Conservation (phyloP, 2,888 invertebrate species). For the Cybosia mesomella region DNA sequence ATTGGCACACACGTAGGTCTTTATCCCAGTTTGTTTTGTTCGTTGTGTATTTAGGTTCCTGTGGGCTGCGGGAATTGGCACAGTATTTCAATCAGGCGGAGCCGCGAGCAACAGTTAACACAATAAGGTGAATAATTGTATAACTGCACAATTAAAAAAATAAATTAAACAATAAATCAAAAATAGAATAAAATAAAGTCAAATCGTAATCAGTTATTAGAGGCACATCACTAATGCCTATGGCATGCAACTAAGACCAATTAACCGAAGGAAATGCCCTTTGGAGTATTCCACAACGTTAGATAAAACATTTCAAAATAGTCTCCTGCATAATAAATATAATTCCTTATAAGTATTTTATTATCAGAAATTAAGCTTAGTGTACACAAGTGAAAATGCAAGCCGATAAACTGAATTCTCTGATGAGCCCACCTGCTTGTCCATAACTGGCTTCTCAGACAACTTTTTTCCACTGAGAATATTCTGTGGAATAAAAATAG, state of each 20-base stretch:
- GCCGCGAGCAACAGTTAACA: neutral
- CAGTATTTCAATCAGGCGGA: too few species aligned
- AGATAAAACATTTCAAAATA: slow-evolving; percentile 61
- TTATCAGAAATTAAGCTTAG: slow-evolving; percentile 45
- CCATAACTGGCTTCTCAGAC: slow-evolving; percentile 43
- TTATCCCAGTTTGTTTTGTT: too few species aligned
- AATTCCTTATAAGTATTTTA: slow-evolving; percentile 45
- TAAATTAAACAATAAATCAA: neutral
- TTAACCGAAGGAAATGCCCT: slow-evolving; percentile 66
- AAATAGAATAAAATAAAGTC: neutral
- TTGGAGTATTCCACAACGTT: slow-evolving; percentile 62
- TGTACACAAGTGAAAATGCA: slow-evolving; percentile 33
- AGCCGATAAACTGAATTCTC: slow-evolving; percentile 29
- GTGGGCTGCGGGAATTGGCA: too few species aligned
- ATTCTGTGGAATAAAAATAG: slow-evolving; percentile 46
- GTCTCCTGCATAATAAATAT: slow-evolving; percentile 44
- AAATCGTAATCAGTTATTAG: slow-evolving; percentile 3
- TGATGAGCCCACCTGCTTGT: slow-evolving; percentile 44
- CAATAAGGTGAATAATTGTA: neutral
- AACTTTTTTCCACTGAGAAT: slow-evolving; percentile 42
- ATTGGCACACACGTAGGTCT: neutral
- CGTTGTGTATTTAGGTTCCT: too few species aligned
- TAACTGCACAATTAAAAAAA: neutral
- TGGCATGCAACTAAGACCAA: slow-evolving; percentile 57
- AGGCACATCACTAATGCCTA: slow-evolving; percentile 38